Conservation (phyloP, 2,797 vertebrate species). For the Gymnoscopelus microlampas region DNA sequence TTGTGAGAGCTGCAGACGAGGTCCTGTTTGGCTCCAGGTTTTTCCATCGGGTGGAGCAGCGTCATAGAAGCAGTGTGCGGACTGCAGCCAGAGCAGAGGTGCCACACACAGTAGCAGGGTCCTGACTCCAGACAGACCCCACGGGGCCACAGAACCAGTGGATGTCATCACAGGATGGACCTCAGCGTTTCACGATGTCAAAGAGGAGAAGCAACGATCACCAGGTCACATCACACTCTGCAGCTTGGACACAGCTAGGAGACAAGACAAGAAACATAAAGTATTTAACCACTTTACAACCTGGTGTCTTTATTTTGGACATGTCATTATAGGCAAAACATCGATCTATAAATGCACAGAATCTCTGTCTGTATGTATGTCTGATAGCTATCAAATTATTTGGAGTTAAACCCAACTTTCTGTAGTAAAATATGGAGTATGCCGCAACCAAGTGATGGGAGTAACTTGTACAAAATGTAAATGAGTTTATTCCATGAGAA, state of each 20-base stretch:
- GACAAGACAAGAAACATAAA: background rate
- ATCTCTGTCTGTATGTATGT: too few species aligned
- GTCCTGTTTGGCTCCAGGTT: conserved; percentile 52
- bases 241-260: background rate
- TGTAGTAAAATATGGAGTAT: too few species aligned
- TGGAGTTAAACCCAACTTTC: too few species aligned
- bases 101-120: conserved; percentile 27
- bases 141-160: background rate
- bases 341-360: too few species aligned
- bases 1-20: conserved; percentile 65
- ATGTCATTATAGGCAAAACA: too few species aligned
- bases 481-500: too few species aligned
- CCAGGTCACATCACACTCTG: conserved; percentile 46
- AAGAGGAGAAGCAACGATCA: background rate
- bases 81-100: conserved; percentile 33
- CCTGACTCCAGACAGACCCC: conserved; percentile 4
- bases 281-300: too few species aligned
- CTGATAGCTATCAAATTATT: too few species aligned
- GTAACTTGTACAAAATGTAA: too few species aligned
- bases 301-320: too few species aligned
- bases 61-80: conserved; percentile 13
- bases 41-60: background rate
- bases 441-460: too few species aligned
- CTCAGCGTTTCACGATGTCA: conserved; percentile 11
- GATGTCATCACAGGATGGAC: conserved; percentile 30